Percentiles rank a stretch among this genome's conserved stretches.
phyloP scores from a whole-genome alignment of 1,140 invertebrate species.

The Calosoma granatense region DNA sequence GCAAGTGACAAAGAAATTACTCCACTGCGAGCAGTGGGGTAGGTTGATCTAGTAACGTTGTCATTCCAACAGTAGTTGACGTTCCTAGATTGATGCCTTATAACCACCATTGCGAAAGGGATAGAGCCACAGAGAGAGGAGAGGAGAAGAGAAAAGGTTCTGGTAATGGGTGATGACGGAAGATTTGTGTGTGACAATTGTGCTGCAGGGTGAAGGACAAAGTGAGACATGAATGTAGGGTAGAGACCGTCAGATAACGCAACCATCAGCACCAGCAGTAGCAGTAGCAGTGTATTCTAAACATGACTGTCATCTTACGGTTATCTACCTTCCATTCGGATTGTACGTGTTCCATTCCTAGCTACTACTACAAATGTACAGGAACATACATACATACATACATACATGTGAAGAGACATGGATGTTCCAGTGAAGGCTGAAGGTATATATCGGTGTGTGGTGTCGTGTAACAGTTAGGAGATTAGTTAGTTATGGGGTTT shows the following conservation, averaged over 20 bases:
- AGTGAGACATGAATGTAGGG: neutral
- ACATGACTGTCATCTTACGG: neutral
- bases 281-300: neutral
- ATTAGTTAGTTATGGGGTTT: no score
- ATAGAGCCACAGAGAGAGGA: no score
- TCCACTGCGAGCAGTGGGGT: no score
- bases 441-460: no score
- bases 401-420: neutral
- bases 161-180: neutral
- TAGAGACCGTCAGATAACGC: neutral
- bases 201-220: neutral
- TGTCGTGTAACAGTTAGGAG: no score
- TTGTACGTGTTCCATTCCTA: neutral
- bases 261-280: neutral
- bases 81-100: neutral
- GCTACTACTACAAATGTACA: neutral
- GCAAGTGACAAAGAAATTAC: neutral
- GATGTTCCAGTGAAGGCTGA: no score
- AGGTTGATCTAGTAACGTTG: no score
- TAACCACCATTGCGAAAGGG: neutral
- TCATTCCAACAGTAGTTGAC: no score
- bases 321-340: neutral
- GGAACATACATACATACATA: conserved; percentile 1
- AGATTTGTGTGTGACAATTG: neutral
- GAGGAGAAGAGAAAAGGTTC: no score